A percentile compares a stretch with the other conserved stretches of the same genome.
Conservation (phyloP, 2,113 vertebrate genomes). For the Petrocephalus microphthalmus region DNA sequence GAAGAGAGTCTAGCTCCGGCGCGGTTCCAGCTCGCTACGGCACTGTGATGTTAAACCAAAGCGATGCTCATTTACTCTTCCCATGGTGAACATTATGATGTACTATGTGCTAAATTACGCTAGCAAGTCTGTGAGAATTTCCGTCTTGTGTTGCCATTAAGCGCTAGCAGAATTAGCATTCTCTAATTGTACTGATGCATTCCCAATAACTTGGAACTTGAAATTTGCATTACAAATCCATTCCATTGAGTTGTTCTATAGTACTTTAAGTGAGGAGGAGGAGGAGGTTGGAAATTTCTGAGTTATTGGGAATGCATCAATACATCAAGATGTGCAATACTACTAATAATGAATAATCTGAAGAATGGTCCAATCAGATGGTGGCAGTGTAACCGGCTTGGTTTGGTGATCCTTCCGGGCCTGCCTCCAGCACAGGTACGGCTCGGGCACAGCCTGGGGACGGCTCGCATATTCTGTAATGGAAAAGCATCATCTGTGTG, state of each 20-base stretch:
- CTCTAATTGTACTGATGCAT: too few relatives aligned
- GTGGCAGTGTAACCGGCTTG: not conserved
- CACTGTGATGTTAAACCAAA: too few relatives aligned
- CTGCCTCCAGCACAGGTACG: not conserved
- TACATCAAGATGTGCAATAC: not conserved
- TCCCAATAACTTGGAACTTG: too few relatives aligned
- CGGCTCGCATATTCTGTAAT: too few relatives aligned
- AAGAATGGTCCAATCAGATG: not conserved
- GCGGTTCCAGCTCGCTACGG: not conserved
- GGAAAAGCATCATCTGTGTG: not conserved
- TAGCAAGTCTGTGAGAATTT: not conserved
- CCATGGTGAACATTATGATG: not conserved
- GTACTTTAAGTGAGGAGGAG: too few relatives aligned
- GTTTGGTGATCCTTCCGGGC: not conserved
- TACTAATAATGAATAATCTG: not conserved
- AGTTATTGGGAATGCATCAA: not conserved
- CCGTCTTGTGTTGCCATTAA: not conserved
- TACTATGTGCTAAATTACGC: not conserved
- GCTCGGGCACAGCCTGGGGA: not conserved
- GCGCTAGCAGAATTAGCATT: not conserved
- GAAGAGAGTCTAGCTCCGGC: not conserved
- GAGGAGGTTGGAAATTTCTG: not conserved
- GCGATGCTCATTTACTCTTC: not conserved
- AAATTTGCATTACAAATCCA: not conserved
- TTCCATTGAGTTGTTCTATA: not conserved